Evolutionary conservation across 2,797 vertebrate genomes (phyloP).

Genomic region (Parotocinclus haroldoi): DNA sequence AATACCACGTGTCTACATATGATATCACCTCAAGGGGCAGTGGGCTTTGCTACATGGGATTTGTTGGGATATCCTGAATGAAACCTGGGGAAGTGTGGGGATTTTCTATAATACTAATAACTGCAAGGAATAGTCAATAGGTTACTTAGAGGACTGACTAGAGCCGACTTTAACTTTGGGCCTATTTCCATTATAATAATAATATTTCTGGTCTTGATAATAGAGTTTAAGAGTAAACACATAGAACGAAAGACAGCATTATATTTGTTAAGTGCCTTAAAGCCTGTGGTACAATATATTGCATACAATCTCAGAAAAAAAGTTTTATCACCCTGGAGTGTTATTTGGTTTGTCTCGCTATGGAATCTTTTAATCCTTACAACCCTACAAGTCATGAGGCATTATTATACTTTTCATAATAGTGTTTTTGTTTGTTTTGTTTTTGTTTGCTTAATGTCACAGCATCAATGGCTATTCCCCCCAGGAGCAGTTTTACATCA

Average conservation of each 20-base stretch:
- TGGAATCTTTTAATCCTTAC: too few species aligned
- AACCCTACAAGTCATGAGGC: too few species aligned
- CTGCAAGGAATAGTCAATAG: constrained; percentile 11
- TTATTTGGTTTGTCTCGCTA: too few species aligned
- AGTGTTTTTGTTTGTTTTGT: too few species aligned
- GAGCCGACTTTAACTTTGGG: background rate
- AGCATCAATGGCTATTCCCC: too few species aligned
- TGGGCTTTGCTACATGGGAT: constrained; percentile 28
- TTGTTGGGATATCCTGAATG: constrained; percentile 37
- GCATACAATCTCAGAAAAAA: too few species aligned
- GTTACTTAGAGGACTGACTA: background rate
- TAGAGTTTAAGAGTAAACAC: background rate
- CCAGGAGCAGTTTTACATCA: too few species aligned
- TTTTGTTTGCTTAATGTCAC: too few species aligned
- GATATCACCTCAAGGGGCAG: constrained; percentile 33
- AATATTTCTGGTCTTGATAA: background rate
- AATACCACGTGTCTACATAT: constrained; percentile 47
- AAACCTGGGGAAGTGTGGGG: constrained; percentile 17
- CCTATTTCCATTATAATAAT: constrained; percentile 1
- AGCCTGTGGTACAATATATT: background rate
- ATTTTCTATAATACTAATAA: constrained; percentile 19
- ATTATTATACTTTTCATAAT: too few species aligned
- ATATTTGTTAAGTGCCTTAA: background rate
- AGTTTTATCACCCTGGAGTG: too few species aligned
- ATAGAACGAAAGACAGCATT: too few species aligned